phyloP scores from a whole-genome alignment of 1,140 invertebrate genomes.

The Hyles vespertilio region DNA sequence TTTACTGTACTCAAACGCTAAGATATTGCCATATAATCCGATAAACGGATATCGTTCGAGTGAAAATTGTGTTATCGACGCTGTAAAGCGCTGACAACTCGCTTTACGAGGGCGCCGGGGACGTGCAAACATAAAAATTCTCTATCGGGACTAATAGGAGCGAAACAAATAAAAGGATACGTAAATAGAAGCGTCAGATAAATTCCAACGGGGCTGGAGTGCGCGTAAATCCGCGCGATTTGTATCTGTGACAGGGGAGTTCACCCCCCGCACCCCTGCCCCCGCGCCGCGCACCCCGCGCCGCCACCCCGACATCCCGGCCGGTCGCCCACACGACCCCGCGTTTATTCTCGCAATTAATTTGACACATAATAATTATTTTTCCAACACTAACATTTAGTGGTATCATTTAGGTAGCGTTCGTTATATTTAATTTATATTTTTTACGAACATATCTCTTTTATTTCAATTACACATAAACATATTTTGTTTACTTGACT shows the following conservation, averaged over 20 bases:
- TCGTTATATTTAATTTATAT: no score
- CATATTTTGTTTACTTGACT: no score
- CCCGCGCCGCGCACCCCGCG: constrained; percentile 19
- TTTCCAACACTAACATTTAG: constrained; percentile 21
- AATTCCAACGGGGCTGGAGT: constrained; percentile 71
- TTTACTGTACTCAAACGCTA: constrained; percentile 52
- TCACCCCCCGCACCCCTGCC: constrained; percentile 29
- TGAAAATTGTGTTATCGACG: constrained; percentile 69
- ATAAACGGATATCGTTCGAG: constrained; percentile 59
- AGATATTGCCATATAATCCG: constrained; percentile 69
- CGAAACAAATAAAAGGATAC: constrained; percentile 75
- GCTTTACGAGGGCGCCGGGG: constrained; percentile 68
- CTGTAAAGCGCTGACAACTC: constrained; percentile 68
- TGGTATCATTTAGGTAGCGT: no score
- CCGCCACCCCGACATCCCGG: constrained; percentile 13
- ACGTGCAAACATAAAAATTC: constrained; percentile 74
- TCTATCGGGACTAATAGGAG: constrained; percentile 74
- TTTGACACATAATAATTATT: constrained; percentile 62
- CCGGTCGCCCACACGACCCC: constrained; percentile 12
- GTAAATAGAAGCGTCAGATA: constrained; percentile 71
- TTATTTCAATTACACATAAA: no score
- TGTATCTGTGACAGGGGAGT: constrained; percentile 71
- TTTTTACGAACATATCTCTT: no score
- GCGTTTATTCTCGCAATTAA: constrained; percentile 56
- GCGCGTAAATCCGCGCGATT: constrained; percentile 73